These are phyloP conservation scores for Protomyctophum bolini DNA, from an alignment of 2,113 vertebrate genomes.

Conservation along the genomic window DNA sequence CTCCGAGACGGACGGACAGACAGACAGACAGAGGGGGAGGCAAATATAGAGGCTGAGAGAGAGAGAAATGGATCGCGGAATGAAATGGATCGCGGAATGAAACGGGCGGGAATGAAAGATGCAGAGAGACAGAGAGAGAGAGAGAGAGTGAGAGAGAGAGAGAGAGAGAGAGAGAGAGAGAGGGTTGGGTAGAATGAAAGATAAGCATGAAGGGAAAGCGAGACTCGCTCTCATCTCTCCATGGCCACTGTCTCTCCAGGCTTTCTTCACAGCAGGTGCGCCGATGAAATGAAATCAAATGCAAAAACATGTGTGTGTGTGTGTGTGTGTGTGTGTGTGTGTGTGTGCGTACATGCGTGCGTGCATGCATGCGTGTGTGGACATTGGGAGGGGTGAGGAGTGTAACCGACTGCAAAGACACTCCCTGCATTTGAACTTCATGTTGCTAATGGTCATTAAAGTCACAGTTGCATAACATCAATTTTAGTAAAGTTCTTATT, in stretches of 20 bases:
- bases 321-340: not conserved
- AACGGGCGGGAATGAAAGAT: conserved; percentile 1
- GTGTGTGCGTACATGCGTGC: conserved; percentile 23
- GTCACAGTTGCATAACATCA: too few relatives aligned
- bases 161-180: not conserved
- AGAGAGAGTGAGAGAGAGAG: not conserved
- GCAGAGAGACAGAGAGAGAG: conserved; percentile 42
- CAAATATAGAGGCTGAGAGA: not conserved
- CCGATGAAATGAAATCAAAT: conserved; percentile 73
- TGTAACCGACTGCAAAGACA: conserved; percentile 66
- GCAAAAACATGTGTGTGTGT: conserved; percentile 38
- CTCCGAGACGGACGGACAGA: conserved; percentile 23
- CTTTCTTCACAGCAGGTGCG: conserved; percentile 68
- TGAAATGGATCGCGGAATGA: conserved; percentile 20
- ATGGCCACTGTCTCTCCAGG: conserved; percentile 53
- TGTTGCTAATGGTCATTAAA: too few relatives aligned
- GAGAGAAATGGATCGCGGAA: conserved; percentile 27
- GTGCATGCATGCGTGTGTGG: not conserved
- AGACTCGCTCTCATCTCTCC: conserved; percentile 65
- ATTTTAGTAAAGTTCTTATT: too few relatives aligned
- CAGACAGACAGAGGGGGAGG: not conserved
- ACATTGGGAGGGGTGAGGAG: not conserved
- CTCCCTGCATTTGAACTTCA: conserved; percentile 9
- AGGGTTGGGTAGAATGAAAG: not conserved
- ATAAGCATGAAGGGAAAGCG: conserved; percentile 24